Conservation (phyloP, 2,113 vertebrate species). For the Delphinus delphis region DNA sequence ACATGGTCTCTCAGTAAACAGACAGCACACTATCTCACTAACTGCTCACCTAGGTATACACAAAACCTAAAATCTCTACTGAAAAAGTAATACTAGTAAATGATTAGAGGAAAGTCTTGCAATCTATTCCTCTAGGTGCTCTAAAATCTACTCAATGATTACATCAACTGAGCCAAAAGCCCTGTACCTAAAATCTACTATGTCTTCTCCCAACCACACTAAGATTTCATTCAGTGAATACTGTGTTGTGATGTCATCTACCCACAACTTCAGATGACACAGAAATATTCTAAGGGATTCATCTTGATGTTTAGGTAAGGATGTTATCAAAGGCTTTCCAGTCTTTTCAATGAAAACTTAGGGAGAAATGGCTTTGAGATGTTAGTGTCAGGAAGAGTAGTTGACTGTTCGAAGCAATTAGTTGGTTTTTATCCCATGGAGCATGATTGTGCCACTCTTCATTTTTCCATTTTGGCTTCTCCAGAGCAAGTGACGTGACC, state of each 20-base stretch:
- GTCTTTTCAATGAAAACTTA: neutral
- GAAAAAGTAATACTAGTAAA: neutral
- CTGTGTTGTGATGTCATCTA: neutral
- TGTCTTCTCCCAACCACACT: neutral
- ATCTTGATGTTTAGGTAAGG: neutral
- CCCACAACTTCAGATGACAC: neutral
- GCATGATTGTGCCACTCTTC: neutral
- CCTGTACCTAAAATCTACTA: neutral
- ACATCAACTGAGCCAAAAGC: neutral
- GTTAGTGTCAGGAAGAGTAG: neutral
- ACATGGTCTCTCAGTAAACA: neutral
- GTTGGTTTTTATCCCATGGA: neutral
- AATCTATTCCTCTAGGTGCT: neutral
- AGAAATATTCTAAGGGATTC: constrained; percentile 13
- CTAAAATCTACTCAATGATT: neutral
- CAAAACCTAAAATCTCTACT: neutral
- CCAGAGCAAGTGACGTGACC: neutral
- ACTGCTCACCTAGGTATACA: neutral
- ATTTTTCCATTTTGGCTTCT: neutral
- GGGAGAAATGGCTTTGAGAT: neutral
- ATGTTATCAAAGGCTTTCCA: neutral
- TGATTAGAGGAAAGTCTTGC: neutral
- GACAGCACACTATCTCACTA: neutral
- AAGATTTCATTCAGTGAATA: neutral
- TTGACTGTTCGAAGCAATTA: neutral